Percentiles rank a stretch among this genome's conserved stretches.
Conservation (phyloP, 2,888 invertebrate species). For the Platerodrilus igneus region DNA sequence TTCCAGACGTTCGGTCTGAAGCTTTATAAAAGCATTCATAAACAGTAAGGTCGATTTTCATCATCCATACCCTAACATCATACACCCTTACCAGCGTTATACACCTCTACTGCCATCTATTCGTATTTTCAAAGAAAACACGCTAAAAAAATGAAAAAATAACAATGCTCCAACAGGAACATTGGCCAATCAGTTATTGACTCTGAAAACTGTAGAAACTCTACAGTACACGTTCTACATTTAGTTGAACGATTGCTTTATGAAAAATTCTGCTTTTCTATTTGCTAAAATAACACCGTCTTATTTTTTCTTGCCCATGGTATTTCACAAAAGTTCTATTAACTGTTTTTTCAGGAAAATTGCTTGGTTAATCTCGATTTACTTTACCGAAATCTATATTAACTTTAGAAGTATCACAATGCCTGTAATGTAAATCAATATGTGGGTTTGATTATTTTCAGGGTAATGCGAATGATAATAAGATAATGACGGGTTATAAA, state of each 20-base stretch:
- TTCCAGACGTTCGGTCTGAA: too few relatives aligned
- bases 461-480: constrained; percentile 7
- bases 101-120: constrained; percentile 32
- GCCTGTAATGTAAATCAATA: not conserved
- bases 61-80: constrained; percentile 6
- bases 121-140: constrained; percentile 45
- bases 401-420: too few relatives aligned
- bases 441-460: too few relatives aligned
- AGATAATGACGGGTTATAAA: constrained; percentile 7
- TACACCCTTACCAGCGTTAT: constrained; percentile 8
- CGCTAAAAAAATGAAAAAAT: constrained; percentile 47
- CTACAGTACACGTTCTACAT: not conserved
- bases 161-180: constrained; percentile 35
- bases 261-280: constrained; percentile 33
- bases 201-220: not conserved
- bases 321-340: constrained; percentile 20
- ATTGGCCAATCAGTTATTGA: constrained; percentile 11
- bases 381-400: too few relatives aligned
- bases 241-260: constrained; percentile 22
- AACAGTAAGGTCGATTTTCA: constrained; percentile 14
- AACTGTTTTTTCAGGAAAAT: constrained; percentile 14
- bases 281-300: constrained; percentile 34
- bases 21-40: too few relatives aligned
- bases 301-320: constrained; percentile 27
- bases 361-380: too few relatives aligned